These are phyloP conservation scores for Recurvirostra avosetta DNA, from an alignment of 2,113 vertebrate genomes.

Conservation along the genomic window DNA sequence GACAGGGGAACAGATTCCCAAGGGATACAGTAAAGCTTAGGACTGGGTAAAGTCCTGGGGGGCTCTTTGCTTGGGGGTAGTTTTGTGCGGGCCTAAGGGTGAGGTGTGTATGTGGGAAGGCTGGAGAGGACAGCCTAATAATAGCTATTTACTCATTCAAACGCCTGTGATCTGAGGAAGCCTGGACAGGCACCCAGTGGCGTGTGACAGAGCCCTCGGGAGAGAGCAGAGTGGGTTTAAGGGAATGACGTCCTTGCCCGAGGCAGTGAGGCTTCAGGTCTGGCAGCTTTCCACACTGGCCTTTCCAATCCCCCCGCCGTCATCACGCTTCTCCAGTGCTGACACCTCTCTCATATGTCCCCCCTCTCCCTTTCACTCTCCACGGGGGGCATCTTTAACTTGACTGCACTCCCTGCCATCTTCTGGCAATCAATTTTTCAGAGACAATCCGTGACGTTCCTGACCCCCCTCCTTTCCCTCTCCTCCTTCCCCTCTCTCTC, in stretches of 20 bases:
- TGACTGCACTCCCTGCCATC: conserved; percentile 18
- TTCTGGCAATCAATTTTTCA: conserved; percentile 47
- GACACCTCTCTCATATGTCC: not conserved
- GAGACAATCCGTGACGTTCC: conserved; percentile 52
- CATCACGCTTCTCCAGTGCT: not conserved
- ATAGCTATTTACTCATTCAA: conserved; percentile 42
- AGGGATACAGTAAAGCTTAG: not conserved
- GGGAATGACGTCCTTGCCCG: conserved; percentile 30
- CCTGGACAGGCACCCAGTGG: conserved; percentile 6
- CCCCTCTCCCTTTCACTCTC: conserved; percentile 11
- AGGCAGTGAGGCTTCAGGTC: conserved; percentile 9
- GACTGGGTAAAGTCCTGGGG: not conserved
- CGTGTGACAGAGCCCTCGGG: conserved; percentile 14
- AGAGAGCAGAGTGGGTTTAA: not conserved
- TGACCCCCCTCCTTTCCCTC: conserved; percentile 12
- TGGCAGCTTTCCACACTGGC: conserved; percentile 4
- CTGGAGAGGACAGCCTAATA: conserved; percentile 34
- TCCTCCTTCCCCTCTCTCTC: conserved; percentile 42
- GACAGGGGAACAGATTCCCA: not conserved
- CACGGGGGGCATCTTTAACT: not conserved
- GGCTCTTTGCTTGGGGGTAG: not conserved
- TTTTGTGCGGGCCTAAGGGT: not conserved
- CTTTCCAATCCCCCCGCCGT: not conserved
- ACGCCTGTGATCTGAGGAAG: not conserved
- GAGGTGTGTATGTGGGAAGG: not conserved